Evolutionary conservation across 2,797 vertebrate species (phyloP).

Genomic region (Esox lucius): DNA sequence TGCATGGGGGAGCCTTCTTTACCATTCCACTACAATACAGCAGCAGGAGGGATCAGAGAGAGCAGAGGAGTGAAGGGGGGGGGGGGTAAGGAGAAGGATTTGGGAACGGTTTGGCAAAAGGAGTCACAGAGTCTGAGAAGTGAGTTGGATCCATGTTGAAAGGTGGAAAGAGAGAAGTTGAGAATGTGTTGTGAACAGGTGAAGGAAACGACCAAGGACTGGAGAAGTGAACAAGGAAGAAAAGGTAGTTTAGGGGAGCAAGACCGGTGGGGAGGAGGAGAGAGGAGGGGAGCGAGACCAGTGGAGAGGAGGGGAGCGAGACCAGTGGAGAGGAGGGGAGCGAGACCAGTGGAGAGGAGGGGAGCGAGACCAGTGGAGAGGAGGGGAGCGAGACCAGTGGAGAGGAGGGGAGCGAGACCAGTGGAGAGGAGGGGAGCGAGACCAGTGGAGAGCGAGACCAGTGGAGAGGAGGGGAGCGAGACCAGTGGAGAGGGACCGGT

Average conservation of each 20-base stretch:
- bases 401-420: conserved; percentile 19
- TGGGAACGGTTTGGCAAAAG: neutral
- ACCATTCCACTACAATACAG: conserved; percentile 53
- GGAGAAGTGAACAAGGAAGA: neutral
- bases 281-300: neutral
- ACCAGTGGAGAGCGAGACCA: neutral
- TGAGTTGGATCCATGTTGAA: neutral
- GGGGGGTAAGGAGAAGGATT: conserved; percentile 22
- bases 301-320: conserved; percentile 2
- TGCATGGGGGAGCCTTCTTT: conserved; percentile 67
- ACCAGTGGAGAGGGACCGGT: neutral
- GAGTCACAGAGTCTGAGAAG: neutral
- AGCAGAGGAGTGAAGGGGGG: conserved; percentile 33
- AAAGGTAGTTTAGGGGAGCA: too few relatives aligned
- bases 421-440: neutral
- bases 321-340: conserved; percentile 16
- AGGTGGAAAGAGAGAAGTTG: neutral
- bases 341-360: conserved; percentile 35
- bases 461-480: too few relatives aligned
- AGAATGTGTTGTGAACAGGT: conserved; percentile 3
- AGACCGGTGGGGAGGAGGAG: neutral
- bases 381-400: conserved; percentile 13
- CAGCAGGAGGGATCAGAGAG: conserved; percentile 31
- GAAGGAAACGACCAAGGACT: neutral
- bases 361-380: conserved; percentile 3